phyloP scores from a whole-genome alignment of 2,797 vertebrate genomes.

The Epinephelus awoara region DNA sequence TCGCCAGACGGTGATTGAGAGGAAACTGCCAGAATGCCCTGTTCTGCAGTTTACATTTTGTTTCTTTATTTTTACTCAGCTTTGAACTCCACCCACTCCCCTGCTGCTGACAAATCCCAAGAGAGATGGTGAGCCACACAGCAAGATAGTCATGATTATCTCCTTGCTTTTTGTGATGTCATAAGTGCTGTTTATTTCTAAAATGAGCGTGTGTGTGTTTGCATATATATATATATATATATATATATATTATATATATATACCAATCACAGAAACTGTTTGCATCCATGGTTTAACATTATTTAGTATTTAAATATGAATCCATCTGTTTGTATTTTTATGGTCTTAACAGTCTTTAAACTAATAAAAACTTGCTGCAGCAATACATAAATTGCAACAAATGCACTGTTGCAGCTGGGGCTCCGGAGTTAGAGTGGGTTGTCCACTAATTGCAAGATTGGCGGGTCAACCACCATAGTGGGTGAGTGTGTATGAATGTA shows the following conservation, averaged over 20 bases:
- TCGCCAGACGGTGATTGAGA: constrained; percentile 68
- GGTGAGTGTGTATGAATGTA: too few species aligned
- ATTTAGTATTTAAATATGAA: constrained; percentile 3
- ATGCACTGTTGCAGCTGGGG: background rate
- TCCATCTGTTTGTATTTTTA: constrained; percentile 33
- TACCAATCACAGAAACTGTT: constrained; percentile 12
- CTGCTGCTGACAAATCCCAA: constrained; percentile 58
- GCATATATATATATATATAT: background rate
- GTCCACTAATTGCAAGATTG: too few species aligned
- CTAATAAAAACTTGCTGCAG: background rate
- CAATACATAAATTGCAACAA: background rate
- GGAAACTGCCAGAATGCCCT: constrained; percentile 62
- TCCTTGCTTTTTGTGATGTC: constrained; percentile 43
- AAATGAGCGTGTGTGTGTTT: background rate
- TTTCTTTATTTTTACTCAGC: constrained; percentile 58
- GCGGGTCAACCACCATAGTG: too few species aligned
- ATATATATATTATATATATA: background rate
- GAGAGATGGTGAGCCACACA: constrained; percentile 40
- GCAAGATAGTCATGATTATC: constrained; percentile 56
- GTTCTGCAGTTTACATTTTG: constrained; percentile 60
- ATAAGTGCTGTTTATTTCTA: constrained; percentile 43
- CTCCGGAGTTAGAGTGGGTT: too few species aligned
- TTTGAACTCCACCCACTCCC: constrained; percentile 72
- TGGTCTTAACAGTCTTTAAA: background rate
- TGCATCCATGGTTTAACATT: constrained; percentile 13